Base-by-base conservation (phyloP, 2,888 invertebrate genomes). In the Subacronicta megacephala region DNA sequence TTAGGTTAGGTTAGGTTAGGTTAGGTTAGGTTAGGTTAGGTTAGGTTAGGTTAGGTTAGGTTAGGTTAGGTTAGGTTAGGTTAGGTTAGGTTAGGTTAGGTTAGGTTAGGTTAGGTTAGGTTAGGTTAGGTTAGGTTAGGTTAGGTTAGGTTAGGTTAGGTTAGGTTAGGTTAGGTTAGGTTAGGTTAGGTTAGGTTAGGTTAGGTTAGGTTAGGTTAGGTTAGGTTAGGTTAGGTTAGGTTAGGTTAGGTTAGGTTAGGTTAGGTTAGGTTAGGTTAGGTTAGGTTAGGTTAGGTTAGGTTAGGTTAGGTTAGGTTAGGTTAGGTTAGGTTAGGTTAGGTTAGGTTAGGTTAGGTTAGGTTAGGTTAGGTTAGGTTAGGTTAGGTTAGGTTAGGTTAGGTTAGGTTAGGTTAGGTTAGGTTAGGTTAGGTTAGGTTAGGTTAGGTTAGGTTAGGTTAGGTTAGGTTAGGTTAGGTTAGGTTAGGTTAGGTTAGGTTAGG, bases 1-100 rank as follows among this genome's bases (percentile, higher is more conserved):
- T 33, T 33, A 33, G 33, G 33, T 33, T 33, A 33, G 33, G 33
- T 33, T 33, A 33, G 33, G 33, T 33, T 33, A 33, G 33, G 33
- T 33, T 33, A 33, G 33, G 33, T 33, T 33, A 33, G 33, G 33
- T 33, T 33, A 33, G 33, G 33, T 33, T 33, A 33, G 33, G 33
- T 33, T 33, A 33, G 33, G 33, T 33, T 33, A 33, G 33, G 33
- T 33, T 33, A 33, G 33, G 33, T 33, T 33, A 33, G 33, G 33
- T 33, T 33, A 33, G 33, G 33, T 33, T 33, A 33, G 33, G 33
- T 33, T 33, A 33, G 33, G 33, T 33, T 33, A 33, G 33, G 33
- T 33, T 33, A 33, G 33, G 33, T 33, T 33, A 33, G 33, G 33
- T 33, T 33, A 33, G 33, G 33, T 33, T 33, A 33, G 33, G 33